phyloP scores from a whole-genome alignment of 2,113 vertebrate genomes.

The Xenus cinereus region DNA sequence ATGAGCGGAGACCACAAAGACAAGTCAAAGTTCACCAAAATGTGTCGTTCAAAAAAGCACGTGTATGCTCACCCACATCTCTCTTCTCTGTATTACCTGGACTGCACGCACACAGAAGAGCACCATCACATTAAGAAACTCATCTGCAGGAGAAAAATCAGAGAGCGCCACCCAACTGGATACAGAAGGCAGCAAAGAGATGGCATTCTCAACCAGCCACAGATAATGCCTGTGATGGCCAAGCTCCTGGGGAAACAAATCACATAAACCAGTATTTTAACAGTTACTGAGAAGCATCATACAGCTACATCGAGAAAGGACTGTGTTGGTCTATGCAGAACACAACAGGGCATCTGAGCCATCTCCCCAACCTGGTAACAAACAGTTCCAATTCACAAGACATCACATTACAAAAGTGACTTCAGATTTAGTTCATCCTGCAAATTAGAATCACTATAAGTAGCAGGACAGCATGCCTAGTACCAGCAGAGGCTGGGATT shows the following conservation, averaged over 20 bases:
- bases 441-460: background rate
- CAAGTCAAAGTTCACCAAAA: background rate
- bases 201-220: background rate
- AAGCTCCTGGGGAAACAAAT: background rate
- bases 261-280: background rate
- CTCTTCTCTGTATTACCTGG: background rate
- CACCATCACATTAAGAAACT: background rate
- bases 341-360: background rate
- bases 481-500: background rate
- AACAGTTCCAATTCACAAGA: background rate
- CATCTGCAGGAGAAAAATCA: background rate
- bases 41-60: fast-evolving
- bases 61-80: background rate
- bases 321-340: background rate
- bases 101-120: background rate
- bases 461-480: fast-evolving
- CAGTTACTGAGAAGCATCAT: background rate
- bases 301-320: background rate
- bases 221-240: background rate
- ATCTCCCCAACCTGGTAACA: background rate
- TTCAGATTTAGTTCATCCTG: background rate
- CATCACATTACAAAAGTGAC: background rate
- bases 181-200: background rate
- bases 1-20: background rate
- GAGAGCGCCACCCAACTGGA: background rate